Evolutionary conservation across 2,113 vertebrate genomes (phyloP), one percentile per base, ranked within the genome.

Genomic region (Pardalotus punctatus): DNA sequence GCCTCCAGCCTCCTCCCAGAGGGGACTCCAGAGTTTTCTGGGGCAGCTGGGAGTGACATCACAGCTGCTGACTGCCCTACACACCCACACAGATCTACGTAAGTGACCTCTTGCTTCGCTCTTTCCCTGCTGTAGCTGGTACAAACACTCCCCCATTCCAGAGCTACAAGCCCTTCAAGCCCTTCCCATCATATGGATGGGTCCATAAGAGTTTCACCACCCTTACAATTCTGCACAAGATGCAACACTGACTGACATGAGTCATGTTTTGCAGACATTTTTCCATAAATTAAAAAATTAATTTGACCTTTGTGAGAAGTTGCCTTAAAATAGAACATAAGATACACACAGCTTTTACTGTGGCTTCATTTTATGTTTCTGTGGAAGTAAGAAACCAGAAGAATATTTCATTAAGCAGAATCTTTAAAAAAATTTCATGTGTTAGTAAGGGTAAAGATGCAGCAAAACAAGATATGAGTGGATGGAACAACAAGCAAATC

Each of bases 401-500:
- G 24, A 62, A 43, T 12, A 17, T 60, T 71, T 70, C 14, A 43
- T 64, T 70, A 56, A 38, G 22, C 29, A 54, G n/a, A 40, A 93
- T 22, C 19, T 45, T 73, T 58, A 51, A 43, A 69, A 58, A 35
- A 22, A 48, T 29, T 22, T 83, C 10, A 24, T 86, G 16, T 62
- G 8, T 58, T 76, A 64, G 35, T 64, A 67, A 60, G 40, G n/a
- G 20, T 45, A 67, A 88, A 92, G 70, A 69, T 76, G 36, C 22
- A 51, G 48, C 16, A 36, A 83, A 92, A 33, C 48, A 33, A 66
- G 62, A 66, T 64, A 29, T 3, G 23, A 81, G 73, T 56, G 54
- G 25, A 90, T 64, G 12, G 64, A 93, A 78, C 85, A 94, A 62
- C 76, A 69, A 57, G 69, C 4, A 96, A 77, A 89, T 66, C 54